Evolutionary conservation across 2,113 vertebrate genomes (phyloP), one percentile per base, ranked within the genome.

Genomic region (Brachyhypopomus gauderio): DNA sequence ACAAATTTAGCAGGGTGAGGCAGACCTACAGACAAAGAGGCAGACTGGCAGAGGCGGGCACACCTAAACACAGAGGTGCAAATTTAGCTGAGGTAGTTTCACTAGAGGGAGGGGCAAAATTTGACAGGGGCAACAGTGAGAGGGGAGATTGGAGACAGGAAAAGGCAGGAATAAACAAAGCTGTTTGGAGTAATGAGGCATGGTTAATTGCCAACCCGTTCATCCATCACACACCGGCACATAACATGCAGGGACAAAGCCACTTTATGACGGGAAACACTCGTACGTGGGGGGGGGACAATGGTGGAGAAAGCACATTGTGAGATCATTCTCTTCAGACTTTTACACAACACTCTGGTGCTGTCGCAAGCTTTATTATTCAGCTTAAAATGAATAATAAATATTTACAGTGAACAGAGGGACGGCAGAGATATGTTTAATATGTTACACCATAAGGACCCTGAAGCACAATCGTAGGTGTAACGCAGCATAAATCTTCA

Each of bases 121-220:
- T 72, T 20, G 63, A 20, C 52, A 78, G 41, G 36, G 66, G 41
- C 25, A 58, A 19, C 69, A 81, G 77, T 64, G 80, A 30, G 81
- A 82, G 85, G 86, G 83, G 85, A 88, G 80, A 72, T 80, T 82
- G 71, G 75, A 17, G 77, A 22, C 60, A 76, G 72, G 48, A 79
- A 77, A 27, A 27, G 72, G 55, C 85, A 81, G 81, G 87, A 83
- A 87, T 72, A 73, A 75, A 88, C 86, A 89, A 87, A 86, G 83
- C 23, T 56, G 74, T 85, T 75, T 75, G 12, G 71, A 73, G 86
- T 83, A 81, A 88, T 83, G 48, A 70, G 77, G 83, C 78, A 80
- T 70, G 67, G 78, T 73, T 78, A 66, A 45, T 11, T 45, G 27
- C 70, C 66, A 25, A 41, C 11, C 62, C 75, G 45, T 69, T 62